Conservation (phyloP, 2,113 vertebrate species). For the Cottus gobio region DNA sequence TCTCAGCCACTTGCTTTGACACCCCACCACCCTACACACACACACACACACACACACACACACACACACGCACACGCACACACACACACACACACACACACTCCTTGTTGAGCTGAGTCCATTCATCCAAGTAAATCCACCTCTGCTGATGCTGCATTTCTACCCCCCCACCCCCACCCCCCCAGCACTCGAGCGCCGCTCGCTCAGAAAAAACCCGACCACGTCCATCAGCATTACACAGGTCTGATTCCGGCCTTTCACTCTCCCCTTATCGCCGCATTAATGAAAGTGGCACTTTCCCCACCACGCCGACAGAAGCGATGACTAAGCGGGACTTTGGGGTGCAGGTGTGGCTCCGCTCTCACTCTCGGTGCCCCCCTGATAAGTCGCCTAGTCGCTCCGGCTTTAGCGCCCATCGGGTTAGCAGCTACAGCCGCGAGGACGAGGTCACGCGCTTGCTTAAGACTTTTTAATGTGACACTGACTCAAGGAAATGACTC, state of each 20-base stretch:
- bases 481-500: slow-evolving; percentile 6
- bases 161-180: not conserved
- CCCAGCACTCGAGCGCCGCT: slow-evolving; percentile 22
- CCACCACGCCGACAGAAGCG: slow-evolving; percentile 37
- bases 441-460: slow-evolving; percentile 29
- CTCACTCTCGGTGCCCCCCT: slow-evolving; percentile 34
- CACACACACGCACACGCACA: not conserved
- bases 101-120: slow-evolving; percentile 24
- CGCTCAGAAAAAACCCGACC: slow-evolving; percentile 40
- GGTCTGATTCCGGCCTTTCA: slow-evolving; percentile 62
- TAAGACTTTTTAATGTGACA: slow-evolving; percentile 30
- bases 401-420: slow-evolving; percentile 15
- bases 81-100: not conserved
- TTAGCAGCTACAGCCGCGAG: slow-evolving; percentile 33
- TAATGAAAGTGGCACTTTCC: slow-evolving; percentile 61
- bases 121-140: slow-evolving; percentile 77
- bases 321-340: slow-evolving; percentile 61
- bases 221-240: slow-evolving; percentile 74
- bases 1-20: slow-evolving; percentile 77
- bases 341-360: slow-evolving; percentile 6
- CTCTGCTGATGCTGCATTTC: slow-evolving; percentile 73
- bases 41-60: not conserved
- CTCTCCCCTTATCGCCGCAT: slow-evolving; percentile 58
- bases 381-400: slow-evolving; percentile 63
- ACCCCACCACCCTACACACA: slow-evolving; percentile 15